Evolutionary conservation across 2,113 vertebrate genomes (phyloP).

Genomic region (Lepus europaeus): DNA sequence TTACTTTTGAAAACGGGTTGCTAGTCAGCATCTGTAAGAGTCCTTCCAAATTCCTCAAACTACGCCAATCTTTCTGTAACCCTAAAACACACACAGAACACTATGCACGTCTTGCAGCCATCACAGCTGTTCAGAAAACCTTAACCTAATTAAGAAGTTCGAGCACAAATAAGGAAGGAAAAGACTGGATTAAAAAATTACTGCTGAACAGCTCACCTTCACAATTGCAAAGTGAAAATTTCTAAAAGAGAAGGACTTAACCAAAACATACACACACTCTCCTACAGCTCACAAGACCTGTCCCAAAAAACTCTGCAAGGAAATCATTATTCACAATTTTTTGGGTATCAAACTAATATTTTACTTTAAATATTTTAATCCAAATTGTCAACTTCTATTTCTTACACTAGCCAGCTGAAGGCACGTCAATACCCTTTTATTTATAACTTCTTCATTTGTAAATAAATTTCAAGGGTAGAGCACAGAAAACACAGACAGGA

Average conservation of each 20-base stretch:
- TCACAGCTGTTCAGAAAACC: background rate
- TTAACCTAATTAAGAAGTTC: constrained; percentile 49
- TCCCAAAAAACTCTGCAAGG: background rate
- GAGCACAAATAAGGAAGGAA: constrained; percentile 38
- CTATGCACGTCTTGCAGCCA: constrained; percentile 1
- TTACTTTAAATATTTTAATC: constrained; percentile 59
- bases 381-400: constrained; percentile 42
- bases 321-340: constrained; percentile 46
- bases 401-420: constrained; percentile 48
- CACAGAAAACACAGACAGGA: constrained; percentile 41
- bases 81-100: constrained; percentile 36
- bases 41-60: constrained; percentile 51
- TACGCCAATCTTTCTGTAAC: constrained; percentile 23
- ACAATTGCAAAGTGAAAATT: constrained; percentile 51
- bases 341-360: background rate
- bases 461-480: background rate
- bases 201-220: constrained; percentile 26
- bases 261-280: constrained; percentile 17
- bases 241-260: constrained; percentile 57
- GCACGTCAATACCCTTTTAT: constrained; percentile 18
- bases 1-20: constrained; percentile 39
- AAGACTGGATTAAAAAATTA: constrained; percentile 31
- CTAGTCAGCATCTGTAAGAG: background rate
- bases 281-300: background rate
- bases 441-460: constrained; percentile 48